Evolutionary conservation across 2,113 vertebrate species (phyloP).

Genomic region (Cryptoleucopteryx plumbea): DNA sequence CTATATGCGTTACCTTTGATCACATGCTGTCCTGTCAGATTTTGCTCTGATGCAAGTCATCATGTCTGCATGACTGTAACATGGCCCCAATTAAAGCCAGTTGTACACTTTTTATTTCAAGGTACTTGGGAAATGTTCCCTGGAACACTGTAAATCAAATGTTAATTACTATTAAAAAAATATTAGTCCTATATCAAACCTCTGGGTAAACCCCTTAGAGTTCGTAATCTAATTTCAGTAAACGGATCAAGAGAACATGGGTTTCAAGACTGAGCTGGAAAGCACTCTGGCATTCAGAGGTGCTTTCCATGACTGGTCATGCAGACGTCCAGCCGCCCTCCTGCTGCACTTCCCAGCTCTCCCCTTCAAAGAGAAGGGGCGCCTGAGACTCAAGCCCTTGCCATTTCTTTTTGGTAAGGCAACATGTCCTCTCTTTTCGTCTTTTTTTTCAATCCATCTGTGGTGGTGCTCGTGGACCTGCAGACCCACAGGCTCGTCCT

Average conservation of each 20-base stretch:
- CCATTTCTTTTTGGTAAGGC: background rate
- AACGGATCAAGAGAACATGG: constrained; percentile 63
- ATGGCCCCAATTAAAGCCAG: constrained; percentile 61
- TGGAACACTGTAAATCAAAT: constrained; percentile 70
- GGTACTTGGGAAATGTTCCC: constrained; percentile 66
- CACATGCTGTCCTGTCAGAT: constrained; percentile 68
- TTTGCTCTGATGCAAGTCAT: constrained; percentile 59
- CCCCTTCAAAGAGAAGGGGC: background rate
- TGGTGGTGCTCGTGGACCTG: background rate
- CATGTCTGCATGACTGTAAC: constrained; percentile 40
- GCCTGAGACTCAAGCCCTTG: background rate
- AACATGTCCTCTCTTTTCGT: background rate
- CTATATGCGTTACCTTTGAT: constrained; percentile 50
- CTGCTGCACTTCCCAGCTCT: background rate
- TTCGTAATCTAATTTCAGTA: constrained; percentile 64
- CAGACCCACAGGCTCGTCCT: rapidly evolving
- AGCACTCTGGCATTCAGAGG: constrained; percentile 30
- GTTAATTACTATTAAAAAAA: constrained; percentile 71
- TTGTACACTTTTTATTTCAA: constrained; percentile 67
- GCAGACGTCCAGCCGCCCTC: background rate
- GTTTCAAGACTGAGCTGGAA: constrained; percentile 38
- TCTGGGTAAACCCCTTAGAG: constrained; percentile 65
- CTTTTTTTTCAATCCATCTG: background rate
- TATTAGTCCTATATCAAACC: constrained; percentile 61
- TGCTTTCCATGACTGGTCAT: background rate